Conservation (phyloP, 2,113 vertebrate species). For the Lates calcarifer region DNA sequence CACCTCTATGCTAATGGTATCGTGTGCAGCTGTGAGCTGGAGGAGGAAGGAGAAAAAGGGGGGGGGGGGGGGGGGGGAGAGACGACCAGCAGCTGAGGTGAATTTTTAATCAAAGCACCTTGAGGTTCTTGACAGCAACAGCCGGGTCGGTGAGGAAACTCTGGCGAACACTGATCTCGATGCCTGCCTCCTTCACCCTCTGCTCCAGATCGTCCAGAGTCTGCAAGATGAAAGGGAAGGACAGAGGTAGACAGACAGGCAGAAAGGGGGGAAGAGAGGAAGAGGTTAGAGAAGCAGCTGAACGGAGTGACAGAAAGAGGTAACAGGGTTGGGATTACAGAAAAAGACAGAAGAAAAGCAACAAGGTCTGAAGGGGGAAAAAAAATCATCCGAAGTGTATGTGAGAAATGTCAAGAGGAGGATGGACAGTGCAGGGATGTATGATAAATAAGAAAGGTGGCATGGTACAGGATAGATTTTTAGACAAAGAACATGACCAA, state of each 20-base stretch:
- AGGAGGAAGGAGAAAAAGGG: slow-evolving; percentile 37
- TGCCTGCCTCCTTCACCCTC: slow-evolving; percentile 92
- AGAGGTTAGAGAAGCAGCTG: slow-evolving; percentile 42
- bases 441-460: slow-evolving; percentile 35
- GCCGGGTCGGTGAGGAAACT: slow-evolving; percentile 96
- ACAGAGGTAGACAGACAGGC: slow-evolving; percentile 24
- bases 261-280: background rate
- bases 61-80: background rate
- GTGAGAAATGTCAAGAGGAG: slow-evolving; percentile 46
- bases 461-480: slow-evolving; percentile 38
- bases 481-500: slow-evolving; percentile 26
- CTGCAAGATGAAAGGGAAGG: slow-evolving; percentile 80
- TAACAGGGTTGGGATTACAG: slow-evolving; percentile 34
- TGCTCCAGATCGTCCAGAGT: slow-evolving; percentile 95
- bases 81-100: slow-evolving; percentile 69
- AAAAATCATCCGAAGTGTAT: slow-evolving; percentile 28
- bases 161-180: slow-evolving; percentile 96
- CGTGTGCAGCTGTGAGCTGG: slow-evolving; percentile 63
- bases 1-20: slow-evolving; percentile 72
- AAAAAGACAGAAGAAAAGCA: slow-evolving; percentile 42
- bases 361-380: background rate
- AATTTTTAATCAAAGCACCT: slow-evolving; percentile 88
- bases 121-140: slow-evolving; percentile 95
- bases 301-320: slow-evolving; percentile 44
- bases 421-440: slow-evolving; percentile 9